phyloP scores from a whole-genome alignment of 2,888 invertebrate species.

The Mesoligia furuncula region DNA sequence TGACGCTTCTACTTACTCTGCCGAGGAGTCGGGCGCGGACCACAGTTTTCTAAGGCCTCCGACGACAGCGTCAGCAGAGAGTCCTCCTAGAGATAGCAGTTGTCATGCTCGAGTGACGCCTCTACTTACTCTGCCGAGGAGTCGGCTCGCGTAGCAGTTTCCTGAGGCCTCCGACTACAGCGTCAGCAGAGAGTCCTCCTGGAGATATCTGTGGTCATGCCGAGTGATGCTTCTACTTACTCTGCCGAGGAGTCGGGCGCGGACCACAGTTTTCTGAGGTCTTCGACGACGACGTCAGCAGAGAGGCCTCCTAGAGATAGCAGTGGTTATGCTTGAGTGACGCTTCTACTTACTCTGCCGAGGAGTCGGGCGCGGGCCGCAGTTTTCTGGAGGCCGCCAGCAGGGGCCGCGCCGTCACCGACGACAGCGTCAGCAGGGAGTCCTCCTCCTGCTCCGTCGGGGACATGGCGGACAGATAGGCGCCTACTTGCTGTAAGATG shows the following conservation, averaged over 20 bases:
- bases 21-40: conserved; percentile 78
- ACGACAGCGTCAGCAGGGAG: conserved; percentile 93
- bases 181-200: background rate
- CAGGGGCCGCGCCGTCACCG: conserved; percentile 93
- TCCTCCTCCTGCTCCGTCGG: conserved; percentile 93
- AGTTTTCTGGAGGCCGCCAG: conserved; percentile 93
- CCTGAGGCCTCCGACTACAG: conserved; percentile 86
- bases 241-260: conserved; percentile 79
- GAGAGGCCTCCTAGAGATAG: conserved; percentile 43
- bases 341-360: conserved; percentile 77
- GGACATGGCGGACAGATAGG: conserved; percentile 87
- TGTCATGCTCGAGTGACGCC: background rate
- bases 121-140: conserved; percentile 80
- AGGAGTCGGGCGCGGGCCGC: conserved; percentile 81
- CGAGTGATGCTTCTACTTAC: conserved; percentile 67
- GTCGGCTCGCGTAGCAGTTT: conserved; percentile 87
- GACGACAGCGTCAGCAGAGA: background rate
- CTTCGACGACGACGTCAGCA: background rate
- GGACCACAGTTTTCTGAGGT: conserved; percentile 92
- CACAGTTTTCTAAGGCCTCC: conserved; percentile 91
- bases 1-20: conserved; percentile 75
- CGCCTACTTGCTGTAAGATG: conserved; percentile 85
- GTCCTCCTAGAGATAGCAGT: conserved; percentile 43
- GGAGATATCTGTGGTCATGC: conserved; percentile 44
- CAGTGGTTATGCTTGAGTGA: background rate